Percentiles rank a stretch among this genome's conserved stretches.
Evolutionary conservation across 2,888 invertebrate genomes (phyloP).

Genomic region (Ormyrus labotus): DNA sequence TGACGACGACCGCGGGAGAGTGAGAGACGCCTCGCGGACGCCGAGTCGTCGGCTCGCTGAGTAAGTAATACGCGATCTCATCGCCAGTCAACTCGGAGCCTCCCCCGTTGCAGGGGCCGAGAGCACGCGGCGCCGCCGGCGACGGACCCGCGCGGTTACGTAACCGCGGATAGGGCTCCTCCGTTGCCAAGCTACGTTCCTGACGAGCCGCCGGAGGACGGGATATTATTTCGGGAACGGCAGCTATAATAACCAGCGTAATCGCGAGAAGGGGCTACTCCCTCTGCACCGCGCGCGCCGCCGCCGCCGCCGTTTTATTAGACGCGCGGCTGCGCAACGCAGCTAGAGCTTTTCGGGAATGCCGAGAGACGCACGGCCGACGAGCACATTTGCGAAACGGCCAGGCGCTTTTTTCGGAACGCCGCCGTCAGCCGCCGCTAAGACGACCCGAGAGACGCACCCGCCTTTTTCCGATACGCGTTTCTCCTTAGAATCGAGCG

Average conservation of each 20-base stretch:
- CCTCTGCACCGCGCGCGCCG: background rate
- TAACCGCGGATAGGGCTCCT: constrained; percentile 28
- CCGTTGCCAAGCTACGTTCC: constrained; percentile 2
- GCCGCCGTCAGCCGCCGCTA: too few species aligned
- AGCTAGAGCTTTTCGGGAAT: too few species aligned
- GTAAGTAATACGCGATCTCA: constrained; percentile 40
- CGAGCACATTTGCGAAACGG: too few species aligned
- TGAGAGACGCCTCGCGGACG: constrained; percentile 50
- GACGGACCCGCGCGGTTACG: constrained; percentile 18
- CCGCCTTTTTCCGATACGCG: too few species aligned
- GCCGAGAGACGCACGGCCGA: background rate
- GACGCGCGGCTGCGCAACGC: too few species aligned
- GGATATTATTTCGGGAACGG: constrained; percentile 57
- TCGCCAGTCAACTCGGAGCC: background rate
- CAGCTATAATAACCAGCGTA: constrained; percentile 52
- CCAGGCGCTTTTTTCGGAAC: too few species aligned
- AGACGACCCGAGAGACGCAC: too few species aligned
- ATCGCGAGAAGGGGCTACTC: constrained; percentile 21
- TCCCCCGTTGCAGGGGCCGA: too few species aligned
- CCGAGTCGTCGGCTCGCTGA: constrained; percentile 52
- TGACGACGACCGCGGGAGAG: constrained; percentile 50
- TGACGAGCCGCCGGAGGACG: constrained; percentile 11
- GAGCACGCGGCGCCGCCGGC: background rate
- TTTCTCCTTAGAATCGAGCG: too few species aligned
- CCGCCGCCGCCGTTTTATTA: background rate